phyloP scores from a whole-genome alignment of 1,140 invertebrate species.

The Chrysoperla carnea region DNA sequence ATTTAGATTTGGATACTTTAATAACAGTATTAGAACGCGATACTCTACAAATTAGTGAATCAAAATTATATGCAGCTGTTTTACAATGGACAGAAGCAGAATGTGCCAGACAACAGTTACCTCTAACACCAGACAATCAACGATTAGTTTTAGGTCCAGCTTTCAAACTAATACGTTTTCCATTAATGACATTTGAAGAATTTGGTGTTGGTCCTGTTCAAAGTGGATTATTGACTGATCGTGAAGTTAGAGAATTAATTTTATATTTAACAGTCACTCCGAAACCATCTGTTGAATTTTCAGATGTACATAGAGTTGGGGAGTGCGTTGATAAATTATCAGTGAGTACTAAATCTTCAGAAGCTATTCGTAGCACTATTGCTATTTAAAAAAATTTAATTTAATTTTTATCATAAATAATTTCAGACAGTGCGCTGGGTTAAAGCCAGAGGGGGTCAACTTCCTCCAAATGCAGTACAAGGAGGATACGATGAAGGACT shows the following conservation, averaged over 20 bases:
- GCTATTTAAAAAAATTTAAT: too few species aligned
- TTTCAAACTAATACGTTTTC: constrained; percentile 61
- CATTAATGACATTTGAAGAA: constrained; percentile 75
- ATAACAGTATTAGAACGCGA: too few species aligned
- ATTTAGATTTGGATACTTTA: too few species aligned
- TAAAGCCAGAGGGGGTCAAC: constrained; percentile 35
- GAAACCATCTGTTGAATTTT: constrained; percentile 51
- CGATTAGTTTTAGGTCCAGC: constrained; percentile 46
- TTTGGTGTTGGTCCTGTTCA: constrained; percentile 69
- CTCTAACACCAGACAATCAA: constrained; percentile 51
- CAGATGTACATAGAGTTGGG: constrained; percentile 58
- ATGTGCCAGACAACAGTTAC: constrained; percentile 45
- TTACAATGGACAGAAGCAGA: constrained; percentile 65
- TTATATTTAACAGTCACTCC: constrained; percentile 67
- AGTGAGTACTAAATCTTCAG: too few species aligned
- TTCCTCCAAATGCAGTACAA: constrained; percentile 51
- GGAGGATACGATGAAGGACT: constrained; percentile 58
- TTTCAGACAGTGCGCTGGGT: constrained; percentile 48
- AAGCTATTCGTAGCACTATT: too few species aligned
- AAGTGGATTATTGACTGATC: constrained; percentile 55
- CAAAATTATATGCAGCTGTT: constrained; percentile 58
- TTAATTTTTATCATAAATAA: too few species aligned
- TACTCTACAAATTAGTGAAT: constrained; percentile 68
- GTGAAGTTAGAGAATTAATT: constrained; percentile 60
- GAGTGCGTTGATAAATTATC: constrained; percentile 71